A percentile compares a stretch with the other conserved stretches of the same genome.
Evolutionary conservation across 2,113 vertebrate genomes (phyloP).

Genomic region (Peucedramus taeniatus): DNA sequence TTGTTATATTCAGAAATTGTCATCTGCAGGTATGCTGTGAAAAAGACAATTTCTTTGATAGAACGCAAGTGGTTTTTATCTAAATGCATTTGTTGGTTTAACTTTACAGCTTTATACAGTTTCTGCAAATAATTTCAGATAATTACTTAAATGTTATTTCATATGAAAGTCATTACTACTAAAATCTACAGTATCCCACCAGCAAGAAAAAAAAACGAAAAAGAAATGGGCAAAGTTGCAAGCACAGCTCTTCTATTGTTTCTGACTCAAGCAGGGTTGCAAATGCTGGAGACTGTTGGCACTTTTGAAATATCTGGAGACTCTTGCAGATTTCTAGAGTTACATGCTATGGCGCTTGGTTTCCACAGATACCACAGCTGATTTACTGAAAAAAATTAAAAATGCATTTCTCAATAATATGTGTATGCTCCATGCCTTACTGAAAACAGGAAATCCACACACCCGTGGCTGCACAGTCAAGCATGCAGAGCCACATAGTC

Average conservation of each 20-base stretch:
- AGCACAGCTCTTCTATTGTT: constrained; percentile 23
- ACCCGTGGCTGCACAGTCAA: neutral
- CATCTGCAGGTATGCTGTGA: neutral
- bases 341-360: neutral
- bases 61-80: constrained; percentile 18
- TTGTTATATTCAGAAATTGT: neutral
- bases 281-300: neutral
- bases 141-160: constrained; percentile 59
- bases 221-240: neutral
- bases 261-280: neutral
- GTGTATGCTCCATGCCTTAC: neutral
- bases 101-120: constrained; percentile 13
- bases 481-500: fast-evolving
- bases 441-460: neutral
- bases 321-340: constrained; percentile 10
- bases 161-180: constrained; percentile 56
- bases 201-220: neutral
- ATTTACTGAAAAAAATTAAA: neutral
- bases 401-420: neutral
- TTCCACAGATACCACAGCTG: neutral
- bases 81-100: constrained; percentile 42
- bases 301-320: neutral
- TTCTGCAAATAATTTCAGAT: constrained; percentile 62
- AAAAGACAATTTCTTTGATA: constrained; percentile 9
- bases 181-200: constrained; percentile 16